These are phyloP conservation scores for Grantiella picta DNA, from an alignment of 2,113 vertebrate genomes.

Conservation along the genomic window DNA sequence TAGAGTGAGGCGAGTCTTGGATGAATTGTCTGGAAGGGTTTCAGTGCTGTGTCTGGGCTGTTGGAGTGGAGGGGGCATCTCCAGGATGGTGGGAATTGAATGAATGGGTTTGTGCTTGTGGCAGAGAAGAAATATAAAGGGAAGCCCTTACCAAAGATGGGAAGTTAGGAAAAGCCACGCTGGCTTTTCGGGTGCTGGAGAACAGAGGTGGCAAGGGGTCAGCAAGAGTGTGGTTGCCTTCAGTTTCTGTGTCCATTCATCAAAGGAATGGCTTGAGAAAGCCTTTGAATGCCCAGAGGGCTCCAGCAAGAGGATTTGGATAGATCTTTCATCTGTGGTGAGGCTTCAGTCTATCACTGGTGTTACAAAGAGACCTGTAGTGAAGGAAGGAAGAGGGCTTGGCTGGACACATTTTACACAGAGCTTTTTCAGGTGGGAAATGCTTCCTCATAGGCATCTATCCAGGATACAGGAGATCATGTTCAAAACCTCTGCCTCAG, in stretches of 20 bases:
- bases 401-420: accelerated
- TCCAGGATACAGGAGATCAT: neutral
- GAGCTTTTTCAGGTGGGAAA: neutral
- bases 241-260: neutral
- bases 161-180: neutral
- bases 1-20: neutral
- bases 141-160: neutral
- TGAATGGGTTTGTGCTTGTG: neutral
- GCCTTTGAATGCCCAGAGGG: neutral
- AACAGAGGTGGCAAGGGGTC: accelerated
- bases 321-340: neutral
- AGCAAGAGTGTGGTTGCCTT: neutral
- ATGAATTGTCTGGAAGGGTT: neutral
- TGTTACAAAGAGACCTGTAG: neutral
- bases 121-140: neutral
- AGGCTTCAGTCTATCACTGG: neutral
- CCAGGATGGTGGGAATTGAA: neutral
- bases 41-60: neutral
- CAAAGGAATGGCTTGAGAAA: neutral
- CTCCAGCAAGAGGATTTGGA: neutral
- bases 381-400: neutral
- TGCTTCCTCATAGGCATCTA: neutral
- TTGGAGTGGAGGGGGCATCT: neutral
- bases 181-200: neutral
- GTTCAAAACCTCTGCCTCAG: neutral